phyloP scores from a whole-genome alignment of 2,888 invertebrate genomes.

The Mamestra brassicae region DNA sequence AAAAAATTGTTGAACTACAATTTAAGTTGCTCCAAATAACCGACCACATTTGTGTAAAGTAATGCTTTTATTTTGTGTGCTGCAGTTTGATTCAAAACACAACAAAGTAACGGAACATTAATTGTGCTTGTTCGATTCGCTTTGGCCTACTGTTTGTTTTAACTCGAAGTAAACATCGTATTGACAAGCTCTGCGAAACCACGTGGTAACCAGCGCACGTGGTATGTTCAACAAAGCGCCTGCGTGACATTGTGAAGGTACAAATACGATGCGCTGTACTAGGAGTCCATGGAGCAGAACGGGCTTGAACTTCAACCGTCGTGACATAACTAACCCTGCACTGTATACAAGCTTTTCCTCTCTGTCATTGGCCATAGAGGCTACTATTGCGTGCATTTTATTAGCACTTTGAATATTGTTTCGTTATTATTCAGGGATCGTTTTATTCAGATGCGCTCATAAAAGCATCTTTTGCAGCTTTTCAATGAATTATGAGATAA shows the following conservation, averaged over 20 bases:
- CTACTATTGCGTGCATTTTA: conserved; percentile 3
- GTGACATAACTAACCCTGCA: not conserved
- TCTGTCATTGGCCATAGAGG: not conserved
- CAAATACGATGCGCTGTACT: not conserved
- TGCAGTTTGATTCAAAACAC: no score
- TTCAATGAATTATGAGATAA: conserved; percentile 2
- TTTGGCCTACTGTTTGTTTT: no score
- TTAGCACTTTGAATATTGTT: conserved; percentile 2
- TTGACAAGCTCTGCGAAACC: not conserved
- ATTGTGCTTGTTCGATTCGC: no score
- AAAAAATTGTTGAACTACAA: no score
- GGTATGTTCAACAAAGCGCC: not conserved
- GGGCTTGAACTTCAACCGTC: not conserved
- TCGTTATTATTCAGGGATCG: not conserved
- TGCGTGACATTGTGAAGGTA: not conserved
- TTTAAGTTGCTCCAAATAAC: no score
- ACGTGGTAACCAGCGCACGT: not conserved
- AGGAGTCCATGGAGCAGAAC: conserved; percentile 1
- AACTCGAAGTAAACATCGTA: not conserved
- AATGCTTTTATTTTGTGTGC: no score
- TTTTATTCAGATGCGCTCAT: not conserved
- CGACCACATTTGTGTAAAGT: no score
- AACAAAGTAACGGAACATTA: no score
- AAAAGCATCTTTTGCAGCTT: not conserved
- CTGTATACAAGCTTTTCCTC: not conserved